phyloP scores from a whole-genome alignment of 35 echinoderm and acorn worm genomes.

The Anneissia japonica region DNA sequence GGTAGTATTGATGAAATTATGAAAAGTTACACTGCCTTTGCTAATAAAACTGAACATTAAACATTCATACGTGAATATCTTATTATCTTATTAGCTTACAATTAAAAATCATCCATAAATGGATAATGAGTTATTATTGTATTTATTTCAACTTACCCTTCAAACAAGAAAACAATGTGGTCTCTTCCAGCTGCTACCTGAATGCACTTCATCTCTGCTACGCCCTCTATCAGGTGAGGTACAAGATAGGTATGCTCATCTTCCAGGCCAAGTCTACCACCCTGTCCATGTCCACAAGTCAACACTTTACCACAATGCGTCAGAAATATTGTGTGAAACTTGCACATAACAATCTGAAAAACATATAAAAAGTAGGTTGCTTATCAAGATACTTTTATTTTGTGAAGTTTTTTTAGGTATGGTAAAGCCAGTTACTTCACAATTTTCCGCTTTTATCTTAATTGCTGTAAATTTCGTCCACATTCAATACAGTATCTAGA shows the following conservation, averaged over 20 bases:
- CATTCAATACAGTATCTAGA: too few species aligned
- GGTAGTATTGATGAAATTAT: too few species aligned
- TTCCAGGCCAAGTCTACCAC: slow-evolving; percentile 73
- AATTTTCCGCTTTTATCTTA: too few species aligned
- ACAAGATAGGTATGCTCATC: slow-evolving; percentile 63
- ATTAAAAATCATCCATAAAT: too few species aligned
- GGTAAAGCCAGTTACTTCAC: too few species aligned
- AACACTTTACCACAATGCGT: slow-evolving; percentile 54
- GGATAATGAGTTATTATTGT: too few species aligned
- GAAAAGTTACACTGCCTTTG: too few species aligned
- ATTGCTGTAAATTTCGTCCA: too few species aligned
- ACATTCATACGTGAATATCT: too few species aligned
- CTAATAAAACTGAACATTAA: background rate
- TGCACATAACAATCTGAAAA: slow-evolving; percentile 74
- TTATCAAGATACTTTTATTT: too few species aligned
- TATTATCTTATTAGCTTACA: too few species aligned
- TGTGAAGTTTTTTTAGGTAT: too few species aligned
- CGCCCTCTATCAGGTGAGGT: slow-evolving; percentile 49
- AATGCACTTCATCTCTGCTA: slow-evolving; percentile 36
- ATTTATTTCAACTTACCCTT: slow-evolving; percentile 60
- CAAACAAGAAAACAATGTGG: slow-evolving; percentile 75
- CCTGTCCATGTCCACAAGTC: slow-evolving; percentile 92
- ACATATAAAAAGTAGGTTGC: background rate
- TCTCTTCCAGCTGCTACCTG: slow-evolving; percentile 79
- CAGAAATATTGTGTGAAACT: slow-evolving; percentile 85